Evolutionary conservation across 2,797 vertebrate species (phyloP), one percentile per base, ranked within the genome.

Genomic region (Etheostoma nigrum): DNA sequence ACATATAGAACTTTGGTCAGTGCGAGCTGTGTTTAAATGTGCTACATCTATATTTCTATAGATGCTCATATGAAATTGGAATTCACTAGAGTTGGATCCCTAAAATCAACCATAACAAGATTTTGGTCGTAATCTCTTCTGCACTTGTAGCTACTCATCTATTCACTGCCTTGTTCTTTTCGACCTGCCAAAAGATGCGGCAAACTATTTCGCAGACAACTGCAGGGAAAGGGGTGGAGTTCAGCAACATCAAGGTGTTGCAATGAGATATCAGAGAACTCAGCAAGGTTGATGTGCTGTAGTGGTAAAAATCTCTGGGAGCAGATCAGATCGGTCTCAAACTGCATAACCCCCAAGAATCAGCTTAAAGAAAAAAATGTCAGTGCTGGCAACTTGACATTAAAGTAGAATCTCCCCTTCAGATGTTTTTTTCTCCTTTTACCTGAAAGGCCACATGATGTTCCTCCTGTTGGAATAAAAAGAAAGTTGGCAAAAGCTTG

Each of bases 321-420:
- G 82, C 63, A 83, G 81, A 93, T 90, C 81, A 74, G 85, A 88
- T 86, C 58, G 36, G 75, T 81, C 81, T 86, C 76, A 68, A 76
- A 72, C 87, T 78, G 79, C 81, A 85, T 82, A 75, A 89, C 88
- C 81, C 36, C 69, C 74, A 55, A 82, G 84, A 90, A 89, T 85
- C 90, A 86, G 85, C 86, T 88, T 85, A 86, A 75, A 90, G 87
- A 88, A 81, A 77, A 81, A 76, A 79, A 71, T 83, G 89, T 92
- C 89, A 92, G 81, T 64, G 62, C 72, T 79, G 88, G 79, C 86
- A 89, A 87, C 74, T 81, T 84, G 68, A 91, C 89, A 91, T 92
- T 89, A 92, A 93, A 89, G 84, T 51, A 14, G 47, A 86, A 76
- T 90, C 82, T 71, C 79, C 76, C 66, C 64, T 44, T 86, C 68